Conservation (phyloP, 2,888 invertebrate species). For the Branchinecta sandiegonensis region DNA sequence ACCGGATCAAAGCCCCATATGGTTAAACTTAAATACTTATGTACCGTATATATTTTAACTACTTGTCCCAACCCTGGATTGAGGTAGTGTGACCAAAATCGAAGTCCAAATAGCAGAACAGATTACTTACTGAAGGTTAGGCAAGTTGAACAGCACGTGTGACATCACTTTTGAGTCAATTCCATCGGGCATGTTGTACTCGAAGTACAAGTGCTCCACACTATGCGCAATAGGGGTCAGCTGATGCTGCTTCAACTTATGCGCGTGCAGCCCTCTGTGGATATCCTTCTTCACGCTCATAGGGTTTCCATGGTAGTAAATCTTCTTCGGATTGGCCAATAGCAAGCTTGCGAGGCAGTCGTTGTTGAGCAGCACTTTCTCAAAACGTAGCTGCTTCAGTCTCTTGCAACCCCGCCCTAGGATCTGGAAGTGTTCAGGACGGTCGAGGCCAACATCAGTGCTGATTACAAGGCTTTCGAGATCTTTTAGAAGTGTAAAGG, state of each 20-base stretch:
- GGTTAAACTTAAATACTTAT: too few relatives aligned
- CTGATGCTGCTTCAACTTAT: background rate
- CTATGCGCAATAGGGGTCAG: background rate
- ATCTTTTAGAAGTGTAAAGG: background rate
- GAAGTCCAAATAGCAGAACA: background rate
- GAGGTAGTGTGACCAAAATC: too few relatives aligned
- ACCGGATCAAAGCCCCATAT: too few relatives aligned
- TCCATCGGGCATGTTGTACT: background rate
- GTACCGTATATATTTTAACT: too few relatives aligned
- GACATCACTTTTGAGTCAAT: background rate
- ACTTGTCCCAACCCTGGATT: too few relatives aligned
- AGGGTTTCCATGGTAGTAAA: background rate
- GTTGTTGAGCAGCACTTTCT: background rate
- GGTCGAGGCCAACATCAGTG: background rate
- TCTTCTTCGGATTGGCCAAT: background rate
- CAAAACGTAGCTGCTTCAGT: background rate
- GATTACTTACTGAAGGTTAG: constrained; percentile 6
- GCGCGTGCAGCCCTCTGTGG: too few relatives aligned
- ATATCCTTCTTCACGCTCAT: too few relatives aligned
- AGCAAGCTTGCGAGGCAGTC: background rate
- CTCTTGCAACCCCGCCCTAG: background rate
- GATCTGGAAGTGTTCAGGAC: background rate
- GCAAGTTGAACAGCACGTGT: background rate
- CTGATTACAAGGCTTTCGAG: background rate
- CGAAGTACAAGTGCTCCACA: background rate